These are phyloP conservation scores for Aspidoscelis tigris DNA, from an alignment of 2,113 vertebrate species.

Conservation along the genomic window DNA sequence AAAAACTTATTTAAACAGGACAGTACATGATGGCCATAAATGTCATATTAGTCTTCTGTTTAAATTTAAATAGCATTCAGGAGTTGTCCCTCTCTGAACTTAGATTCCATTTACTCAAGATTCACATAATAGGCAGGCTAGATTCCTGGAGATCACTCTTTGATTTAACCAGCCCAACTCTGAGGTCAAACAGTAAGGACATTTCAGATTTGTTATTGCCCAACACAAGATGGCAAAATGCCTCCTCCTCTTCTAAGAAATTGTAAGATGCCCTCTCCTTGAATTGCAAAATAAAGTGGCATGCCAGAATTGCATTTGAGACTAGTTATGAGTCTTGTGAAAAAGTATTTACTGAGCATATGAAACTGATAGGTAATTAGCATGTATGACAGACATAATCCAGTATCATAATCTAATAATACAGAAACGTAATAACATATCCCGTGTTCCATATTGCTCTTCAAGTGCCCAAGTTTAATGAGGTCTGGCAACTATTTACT, in stretches of 20 bases:
- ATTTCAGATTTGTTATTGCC: background rate
- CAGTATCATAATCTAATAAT: background rate
- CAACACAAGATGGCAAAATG: background rate
- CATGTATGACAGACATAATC: background rate
- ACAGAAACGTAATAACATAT: background rate
- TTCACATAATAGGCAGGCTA: background rate
- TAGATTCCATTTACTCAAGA: background rate
- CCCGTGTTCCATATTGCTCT: background rate
- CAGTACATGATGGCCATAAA: background rate
- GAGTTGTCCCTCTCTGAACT: background rate
- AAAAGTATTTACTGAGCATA: background rate
- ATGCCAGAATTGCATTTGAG: background rate
- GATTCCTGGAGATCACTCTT: background rate
- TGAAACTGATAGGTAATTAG: background rate
- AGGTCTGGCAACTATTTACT: background rate
- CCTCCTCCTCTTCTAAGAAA: background rate
- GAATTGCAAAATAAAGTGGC: background rate
- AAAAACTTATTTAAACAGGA: slow-evolving; percentile 6
- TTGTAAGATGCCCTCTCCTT: background rate
- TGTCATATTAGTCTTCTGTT: background rate
- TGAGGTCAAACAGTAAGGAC: background rate
- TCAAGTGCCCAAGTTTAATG: background rate
- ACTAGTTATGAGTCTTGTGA: background rate
- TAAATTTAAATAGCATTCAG: background rate
- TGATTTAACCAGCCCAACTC: background rate